Evolutionary conservation across 2,113 vertebrate species (phyloP).

Genomic region (Murina feae): DNA sequence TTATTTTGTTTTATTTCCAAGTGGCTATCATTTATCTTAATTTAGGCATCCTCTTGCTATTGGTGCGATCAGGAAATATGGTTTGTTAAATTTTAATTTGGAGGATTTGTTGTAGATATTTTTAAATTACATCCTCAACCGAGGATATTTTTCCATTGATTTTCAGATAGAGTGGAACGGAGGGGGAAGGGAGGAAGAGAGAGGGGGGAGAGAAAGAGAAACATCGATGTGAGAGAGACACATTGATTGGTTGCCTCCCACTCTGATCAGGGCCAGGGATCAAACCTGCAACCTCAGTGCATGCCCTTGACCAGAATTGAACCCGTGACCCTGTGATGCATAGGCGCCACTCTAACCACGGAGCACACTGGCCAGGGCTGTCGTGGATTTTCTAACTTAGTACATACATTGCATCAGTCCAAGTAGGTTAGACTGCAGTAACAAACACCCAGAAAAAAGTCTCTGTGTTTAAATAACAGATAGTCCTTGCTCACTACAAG

Average conservation of each 20-base stretch:
- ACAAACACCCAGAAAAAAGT: neutral
- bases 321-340: no score
- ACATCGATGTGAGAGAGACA: no score
- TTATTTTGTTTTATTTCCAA: slow-evolving; percentile 25
- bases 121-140: neutral
- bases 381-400: neutral
- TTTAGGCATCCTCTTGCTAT: neutral
- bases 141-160: no score
- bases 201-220: no score
- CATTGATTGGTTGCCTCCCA: no score
- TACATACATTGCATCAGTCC: neutral
- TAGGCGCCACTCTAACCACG: no score
- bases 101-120: neutral
- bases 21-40: slow-evolving; percentile 15
- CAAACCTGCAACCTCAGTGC: no score
- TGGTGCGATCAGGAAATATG: neutral
- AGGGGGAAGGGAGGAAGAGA: no score
- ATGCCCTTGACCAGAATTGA: no score
- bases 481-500: neutral
- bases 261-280: no score
- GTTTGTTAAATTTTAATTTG: neutral
- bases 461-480: neutral
- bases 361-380: no score
- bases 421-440: neutral
- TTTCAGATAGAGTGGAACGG: no score